Conservation (phyloP, 1,140 invertebrate species). For the Platorchestia sp. region DNA sequence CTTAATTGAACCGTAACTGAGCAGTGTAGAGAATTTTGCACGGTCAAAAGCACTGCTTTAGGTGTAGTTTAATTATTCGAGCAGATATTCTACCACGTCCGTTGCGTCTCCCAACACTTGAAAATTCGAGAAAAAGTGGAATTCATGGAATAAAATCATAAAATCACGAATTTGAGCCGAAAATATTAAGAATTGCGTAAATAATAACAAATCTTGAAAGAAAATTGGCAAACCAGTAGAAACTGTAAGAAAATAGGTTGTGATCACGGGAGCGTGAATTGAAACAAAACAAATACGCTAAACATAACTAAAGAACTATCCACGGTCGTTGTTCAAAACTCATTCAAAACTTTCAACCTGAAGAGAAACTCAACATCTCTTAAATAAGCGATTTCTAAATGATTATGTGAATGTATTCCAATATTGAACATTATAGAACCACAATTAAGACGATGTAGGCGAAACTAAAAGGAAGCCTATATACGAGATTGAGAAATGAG, state of each 20-base stretch:
- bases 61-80: no score
- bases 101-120: no score
- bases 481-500: background rate
- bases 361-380: background rate
- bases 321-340: background rate
- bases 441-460: background rate
- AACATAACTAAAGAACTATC: background rate
- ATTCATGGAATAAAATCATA: no score
- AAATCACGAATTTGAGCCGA: no score
- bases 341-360: background rate
- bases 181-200: no score
- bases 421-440: background rate
- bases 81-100: no score
- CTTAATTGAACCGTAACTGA: background rate
- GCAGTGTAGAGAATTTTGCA: no score
- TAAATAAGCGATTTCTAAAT: background rate
- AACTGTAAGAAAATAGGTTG: background rate
- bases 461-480: background rate
- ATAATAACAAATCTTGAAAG: no score
- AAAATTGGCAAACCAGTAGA: background rate
- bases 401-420: background rate
- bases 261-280: background rate
- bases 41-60: no score
- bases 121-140: no score
- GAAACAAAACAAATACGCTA: background rate